Evolutionary conservation across 2,888 invertebrate genomes (phyloP).

Genomic region (Drosophila barbarae): DNA sequence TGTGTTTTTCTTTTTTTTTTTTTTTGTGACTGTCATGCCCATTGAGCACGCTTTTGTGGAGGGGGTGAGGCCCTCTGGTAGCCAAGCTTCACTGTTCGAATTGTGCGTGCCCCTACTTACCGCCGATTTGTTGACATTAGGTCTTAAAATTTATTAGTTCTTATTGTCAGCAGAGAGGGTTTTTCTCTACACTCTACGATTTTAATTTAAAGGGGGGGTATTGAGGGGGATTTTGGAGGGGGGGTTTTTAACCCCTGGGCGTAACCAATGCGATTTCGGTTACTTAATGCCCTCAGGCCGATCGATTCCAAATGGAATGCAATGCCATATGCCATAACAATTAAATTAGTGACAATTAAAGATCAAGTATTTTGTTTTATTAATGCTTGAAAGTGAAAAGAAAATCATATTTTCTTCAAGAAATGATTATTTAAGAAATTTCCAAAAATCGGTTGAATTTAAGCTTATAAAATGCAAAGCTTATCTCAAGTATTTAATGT

Average conservation of each 20-base stretch:
- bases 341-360: conserved; percentile 29
- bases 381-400: neutral
- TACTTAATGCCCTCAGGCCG: conserved; percentile 13
- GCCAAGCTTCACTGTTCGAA: conserved; percentile 26
- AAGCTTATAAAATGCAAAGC: too few relatives aligned
- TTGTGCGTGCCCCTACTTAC: conserved; percentile 47
- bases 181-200: neutral
- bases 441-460: too few relatives aligned
- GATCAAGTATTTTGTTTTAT: neutral
- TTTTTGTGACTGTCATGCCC: conserved; percentile 59
- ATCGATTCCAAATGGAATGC: conserved; percentile 14
- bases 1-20: conserved; percentile 8
- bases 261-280: conserved; percentile 26
- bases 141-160: conserved; percentile 68
- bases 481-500: too few relatives aligned
- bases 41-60: conserved; percentile 53
- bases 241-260: neutral
- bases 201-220: neutral
- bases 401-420: neutral
- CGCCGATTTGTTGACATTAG: conserved; percentile 62
- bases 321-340: conserved; percentile 25
- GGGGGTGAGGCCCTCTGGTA: conserved; percentile 21
- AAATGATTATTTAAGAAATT: too few relatives aligned
- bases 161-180: conserved; percentile 43
- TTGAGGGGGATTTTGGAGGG: neutral